Conservation (phyloP, 2,113 vertebrate genomes). For the Lepidothrix coronata region DNA sequence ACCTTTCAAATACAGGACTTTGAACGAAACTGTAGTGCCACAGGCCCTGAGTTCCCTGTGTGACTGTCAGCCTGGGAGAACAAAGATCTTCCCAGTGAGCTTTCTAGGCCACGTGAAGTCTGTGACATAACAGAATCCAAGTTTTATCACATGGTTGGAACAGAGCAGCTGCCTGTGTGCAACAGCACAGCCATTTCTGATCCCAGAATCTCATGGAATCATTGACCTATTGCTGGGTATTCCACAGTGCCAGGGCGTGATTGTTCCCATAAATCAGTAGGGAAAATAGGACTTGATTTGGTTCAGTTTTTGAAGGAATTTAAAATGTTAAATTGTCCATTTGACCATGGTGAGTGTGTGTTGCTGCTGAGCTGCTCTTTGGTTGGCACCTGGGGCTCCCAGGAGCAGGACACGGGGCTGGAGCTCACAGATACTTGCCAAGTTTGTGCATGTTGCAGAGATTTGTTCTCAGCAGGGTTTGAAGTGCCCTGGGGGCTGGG, state of each 20-base stretch:
- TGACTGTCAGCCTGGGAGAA: background rate
- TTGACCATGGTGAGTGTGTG: background rate
- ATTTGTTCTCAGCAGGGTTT: conserved; percentile 15
- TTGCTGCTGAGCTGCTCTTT: background rate
- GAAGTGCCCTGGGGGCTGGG: conserved; percentile 43
- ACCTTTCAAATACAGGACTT: conserved; percentile 9
- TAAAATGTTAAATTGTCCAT: background rate
- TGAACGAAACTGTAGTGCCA: background rate
- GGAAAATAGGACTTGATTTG: background rate
- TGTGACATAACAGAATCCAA: background rate
- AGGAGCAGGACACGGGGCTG: background rate
- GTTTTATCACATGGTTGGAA: background rate
- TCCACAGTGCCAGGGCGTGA: background rate
- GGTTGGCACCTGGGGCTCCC: background rate
- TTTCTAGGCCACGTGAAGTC: background rate
- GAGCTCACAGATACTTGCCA: conserved; percentile 15
- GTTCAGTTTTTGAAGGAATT: background rate
- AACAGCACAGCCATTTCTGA: background rate
- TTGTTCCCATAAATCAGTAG: rapidly evolving
- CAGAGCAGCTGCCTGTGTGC: background rate
- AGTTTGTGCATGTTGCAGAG: conserved; percentile 41
- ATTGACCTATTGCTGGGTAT: background rate
- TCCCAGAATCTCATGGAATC: background rate
- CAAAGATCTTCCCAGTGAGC: background rate
- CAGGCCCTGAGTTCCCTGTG: background rate